Conservation (phyloP, 2,797 vertebrate species). For the Alosa sapidissima region DNA sequence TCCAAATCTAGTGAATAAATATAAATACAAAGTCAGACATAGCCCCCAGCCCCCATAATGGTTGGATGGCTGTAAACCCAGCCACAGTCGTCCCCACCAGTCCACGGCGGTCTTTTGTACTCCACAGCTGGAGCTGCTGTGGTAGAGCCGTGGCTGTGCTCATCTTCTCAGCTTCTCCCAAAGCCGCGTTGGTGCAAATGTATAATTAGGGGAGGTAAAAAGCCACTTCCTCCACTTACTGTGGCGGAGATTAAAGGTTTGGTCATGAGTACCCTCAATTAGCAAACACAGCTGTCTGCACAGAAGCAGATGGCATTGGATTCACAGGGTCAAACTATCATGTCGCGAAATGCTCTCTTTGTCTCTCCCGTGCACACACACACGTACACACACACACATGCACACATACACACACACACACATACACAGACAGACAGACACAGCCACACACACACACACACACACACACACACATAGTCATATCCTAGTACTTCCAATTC, state of each 20-base stretch:
- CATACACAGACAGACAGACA: not conserved
- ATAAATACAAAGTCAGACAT: not conserved
- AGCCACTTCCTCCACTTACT: conserved; percentile 36
- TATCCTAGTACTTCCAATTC: too few relatives aligned
- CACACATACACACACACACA: not conserved
- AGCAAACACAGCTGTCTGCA: conserved; percentile 28
- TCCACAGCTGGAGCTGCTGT: not conserved
- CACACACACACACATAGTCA: not conserved
- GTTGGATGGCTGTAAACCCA: not conserved
- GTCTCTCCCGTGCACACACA: not conserved
- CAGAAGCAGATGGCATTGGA: not conserved
- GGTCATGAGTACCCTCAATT: conserved; percentile 49
- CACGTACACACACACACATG: conserved; percentile 4
- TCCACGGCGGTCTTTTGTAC: not conserved
- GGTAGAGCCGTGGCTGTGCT: not conserved
- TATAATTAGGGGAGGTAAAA: conserved; percentile 10
- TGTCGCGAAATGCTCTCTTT: not conserved
- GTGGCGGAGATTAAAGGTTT: conserved; percentile 44
- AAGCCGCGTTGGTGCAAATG: conserved; percentile 10
- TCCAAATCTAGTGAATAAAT: too few relatives aligned
- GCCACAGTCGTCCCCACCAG: not conserved
- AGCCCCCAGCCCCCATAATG: not conserved
- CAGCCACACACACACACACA: not conserved
- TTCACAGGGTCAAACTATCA: conserved; percentile 4
- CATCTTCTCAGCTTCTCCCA: conserved; percentile 14